phyloP scores from a whole-genome alignment of 2,113 vertebrate species.

The Paramisgurnus dabryanus region DNA sequence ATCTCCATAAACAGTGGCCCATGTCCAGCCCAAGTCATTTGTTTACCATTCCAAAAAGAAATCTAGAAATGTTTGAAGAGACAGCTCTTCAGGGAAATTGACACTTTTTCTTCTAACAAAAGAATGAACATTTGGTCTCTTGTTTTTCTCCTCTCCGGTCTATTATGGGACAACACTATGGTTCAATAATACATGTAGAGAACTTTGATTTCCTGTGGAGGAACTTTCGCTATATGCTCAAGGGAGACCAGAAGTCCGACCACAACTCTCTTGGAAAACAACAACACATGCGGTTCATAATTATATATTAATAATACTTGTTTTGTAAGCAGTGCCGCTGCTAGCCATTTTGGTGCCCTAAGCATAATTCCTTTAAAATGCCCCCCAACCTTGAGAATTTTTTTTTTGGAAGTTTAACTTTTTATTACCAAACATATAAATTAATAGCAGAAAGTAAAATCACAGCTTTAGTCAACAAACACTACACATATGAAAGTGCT shows the following conservation, averaged over 20 bases:
- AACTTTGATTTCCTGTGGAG: slow-evolving; percentile 52
- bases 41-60: background rate
- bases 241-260: slow-evolving; percentile 37
- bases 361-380: too few species aligned
- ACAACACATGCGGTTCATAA: slow-evolving; percentile 20
- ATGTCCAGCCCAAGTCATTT: background rate
- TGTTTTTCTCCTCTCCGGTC: slow-evolving; percentile 23
- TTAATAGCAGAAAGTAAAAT: too few species aligned
- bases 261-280: slow-evolving; percentile 39
- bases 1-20: slow-evolving; percentile 1
- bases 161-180: slow-evolving; percentile 60
- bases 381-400: too few species aligned
- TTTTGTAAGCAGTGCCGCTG: too few species aligned
- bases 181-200: slow-evolving; percentile 70
- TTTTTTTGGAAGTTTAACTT: too few species aligned
- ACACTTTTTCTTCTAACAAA: slow-evolving; percentile 38
- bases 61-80: background rate
- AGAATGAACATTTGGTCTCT: slow-evolving; percentile 27
- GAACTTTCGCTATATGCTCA: slow-evolving; percentile 25
- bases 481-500: too few species aligned
- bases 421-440: too few species aligned
- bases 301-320: slow-evolving; percentile 30
- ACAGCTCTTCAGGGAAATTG: background rate
- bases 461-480: too few species aligned
- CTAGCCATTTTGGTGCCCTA: too few species aligned